A percentile compares a stretch with the other conserved stretches of the same genome.
phyloP scores from a whole-genome alignment of 2,797 vertebrate genomes.

The Galagoides demidoff region DNA sequence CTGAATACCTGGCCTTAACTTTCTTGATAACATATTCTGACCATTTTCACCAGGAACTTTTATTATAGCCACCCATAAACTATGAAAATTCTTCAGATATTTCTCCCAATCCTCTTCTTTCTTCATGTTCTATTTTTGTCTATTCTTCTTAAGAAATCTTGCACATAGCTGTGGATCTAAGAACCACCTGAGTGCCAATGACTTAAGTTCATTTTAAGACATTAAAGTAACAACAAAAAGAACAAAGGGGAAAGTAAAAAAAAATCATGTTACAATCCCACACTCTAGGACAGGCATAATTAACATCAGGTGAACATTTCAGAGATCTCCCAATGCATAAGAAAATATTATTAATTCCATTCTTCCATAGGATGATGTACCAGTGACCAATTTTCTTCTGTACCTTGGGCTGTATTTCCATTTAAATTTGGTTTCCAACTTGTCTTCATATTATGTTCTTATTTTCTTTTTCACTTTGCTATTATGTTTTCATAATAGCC shows the following conservation, averaged over 20 bases:
- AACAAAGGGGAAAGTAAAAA: not conserved
- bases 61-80: not conserved
- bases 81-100: conserved; percentile 6
- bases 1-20: not conserved
- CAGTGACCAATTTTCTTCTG: not conserved
- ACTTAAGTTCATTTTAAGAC: not conserved
- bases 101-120: not conserved
- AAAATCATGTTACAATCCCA: not conserved
- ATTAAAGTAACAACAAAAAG: conserved; percentile 3
- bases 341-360: not conserved
- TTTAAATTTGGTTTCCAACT: conserved; percentile 24
- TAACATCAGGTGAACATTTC: not conserved
- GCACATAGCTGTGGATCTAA: not conserved
- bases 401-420: conserved; percentile 17
- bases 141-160: not conserved
- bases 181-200: not conserved
- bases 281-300: not conserved
- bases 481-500: not conserved
- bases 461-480: conserved; percentile 12
- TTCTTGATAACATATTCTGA: not conserved
- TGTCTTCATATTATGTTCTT: conserved; percentile 38
- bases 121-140: not conserved
- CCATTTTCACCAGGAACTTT: not conserved
- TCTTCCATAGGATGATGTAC: not conserved
- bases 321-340: conserved; percentile 13